phyloP scores from a whole-genome alignment of 2,113 vertebrate species.

The Eulemur rufifrons region DNA sequence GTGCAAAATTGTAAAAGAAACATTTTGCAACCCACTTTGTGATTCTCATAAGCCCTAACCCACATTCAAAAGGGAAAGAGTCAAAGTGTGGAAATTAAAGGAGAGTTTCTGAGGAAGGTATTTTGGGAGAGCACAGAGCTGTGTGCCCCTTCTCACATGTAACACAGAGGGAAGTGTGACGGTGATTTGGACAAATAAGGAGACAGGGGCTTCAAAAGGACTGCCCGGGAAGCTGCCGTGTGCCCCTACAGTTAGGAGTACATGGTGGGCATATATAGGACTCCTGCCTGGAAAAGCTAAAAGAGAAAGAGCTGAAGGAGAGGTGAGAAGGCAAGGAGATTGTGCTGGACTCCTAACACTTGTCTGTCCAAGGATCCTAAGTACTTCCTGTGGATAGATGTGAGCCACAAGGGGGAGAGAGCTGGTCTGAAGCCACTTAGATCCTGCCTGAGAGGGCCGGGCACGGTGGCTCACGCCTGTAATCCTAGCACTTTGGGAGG shows the following conservation, averaged over 20 bases:
- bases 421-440: neutral
- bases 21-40: neutral
- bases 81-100: neutral
- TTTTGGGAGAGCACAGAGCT: neutral
- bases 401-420: neutral
- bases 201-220: neutral
- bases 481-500: too few relatives aligned
- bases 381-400: neutral
- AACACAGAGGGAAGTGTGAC: neutral
- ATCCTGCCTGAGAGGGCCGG: neutral
- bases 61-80: constrained; percentile 28
- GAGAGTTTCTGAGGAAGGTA: neutral
- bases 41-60: neutral
- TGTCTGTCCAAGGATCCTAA: neutral
- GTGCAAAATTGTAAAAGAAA: constrained; percentile 12
- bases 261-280: neutral
- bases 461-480: too few relatives aligned
- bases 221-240: neutral
- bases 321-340: rapidly evolving
- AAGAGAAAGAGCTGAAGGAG: neutral
- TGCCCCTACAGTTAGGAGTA: neutral
- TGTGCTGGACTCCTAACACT: neutral
- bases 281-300: neutral
- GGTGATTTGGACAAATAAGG: neutral
- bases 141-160: neutral